A percentile compares a stretch with the other conserved stretches of the same genome.
Conservation (phyloP, 2,888 invertebrate genomes). For the Molanna angustata region DNA sequence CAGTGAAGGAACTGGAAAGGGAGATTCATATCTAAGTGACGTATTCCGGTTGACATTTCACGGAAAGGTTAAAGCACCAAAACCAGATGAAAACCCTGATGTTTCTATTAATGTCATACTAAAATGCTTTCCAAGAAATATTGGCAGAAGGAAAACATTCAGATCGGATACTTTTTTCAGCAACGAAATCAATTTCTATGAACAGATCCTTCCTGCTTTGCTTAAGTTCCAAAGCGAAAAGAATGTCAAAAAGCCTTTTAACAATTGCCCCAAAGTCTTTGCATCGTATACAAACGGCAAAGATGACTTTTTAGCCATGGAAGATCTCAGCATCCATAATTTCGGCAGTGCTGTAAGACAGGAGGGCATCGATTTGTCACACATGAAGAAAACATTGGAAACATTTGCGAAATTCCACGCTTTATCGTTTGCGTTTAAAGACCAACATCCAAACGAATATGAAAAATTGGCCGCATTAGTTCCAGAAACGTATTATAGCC, state of each 20-base stretch:
- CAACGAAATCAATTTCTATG: constrained; percentile 69
- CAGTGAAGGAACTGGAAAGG: constrained; percentile 54
- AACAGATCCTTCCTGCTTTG: constrained; percentile 48
- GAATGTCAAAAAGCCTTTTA: constrained; percentile 48
- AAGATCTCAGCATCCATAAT: constrained; percentile 50
- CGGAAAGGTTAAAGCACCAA: constrained; percentile 39
- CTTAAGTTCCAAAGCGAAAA: constrained; percentile 47
- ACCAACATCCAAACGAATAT: constrained; percentile 53
- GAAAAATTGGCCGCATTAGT: constrained; percentile 42
- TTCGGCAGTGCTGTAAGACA: constrained; percentile 49
- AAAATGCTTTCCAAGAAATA: constrained; percentile 64
- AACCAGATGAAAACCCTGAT: constrained; percentile 36
- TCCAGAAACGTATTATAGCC: constrained; percentile 59
- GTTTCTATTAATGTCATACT: constrained; percentile 56
- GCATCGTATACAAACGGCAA: constrained; percentile 50
- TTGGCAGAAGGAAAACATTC: constrained; percentile 61
- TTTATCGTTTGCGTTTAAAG: constrained; percentile 57
- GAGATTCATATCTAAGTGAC: constrained; percentile 68
- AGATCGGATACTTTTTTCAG: constrained; percentile 65
- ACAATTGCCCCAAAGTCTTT: constrained; percentile 50
- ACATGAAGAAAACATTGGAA: constrained; percentile 51
- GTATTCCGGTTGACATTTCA: constrained; percentile 58
- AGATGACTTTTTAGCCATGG: constrained; percentile 56
- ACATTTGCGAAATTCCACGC: constrained; percentile 60
- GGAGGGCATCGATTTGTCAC: constrained; percentile 51